Base-by-base conservation (phyloP, 2,797 vertebrate species). In the Falco columbarius region DNA sequence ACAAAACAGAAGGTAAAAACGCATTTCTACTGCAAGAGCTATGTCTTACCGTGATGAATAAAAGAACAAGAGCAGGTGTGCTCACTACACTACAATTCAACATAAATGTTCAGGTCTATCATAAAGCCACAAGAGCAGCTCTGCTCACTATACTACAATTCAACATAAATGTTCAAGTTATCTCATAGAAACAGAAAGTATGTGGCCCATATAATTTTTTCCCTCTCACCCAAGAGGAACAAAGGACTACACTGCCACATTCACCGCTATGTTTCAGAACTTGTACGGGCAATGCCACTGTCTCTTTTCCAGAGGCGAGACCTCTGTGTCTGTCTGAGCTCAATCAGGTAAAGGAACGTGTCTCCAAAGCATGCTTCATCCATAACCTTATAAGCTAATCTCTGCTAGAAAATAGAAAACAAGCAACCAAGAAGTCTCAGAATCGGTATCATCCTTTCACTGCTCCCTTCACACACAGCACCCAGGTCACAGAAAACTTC, bases 51-150 rank as follows among this genome's bases (percentile, higher is more conserved):
- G 18, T 13, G 29, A 38, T 24, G 61, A 88, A 32, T 44, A 46
- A 49, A 88, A 40, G n/a, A 83, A 76, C 3, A 47, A 61, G 44
- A 88, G 9, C 18, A 32, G 20, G 52, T 66, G 22, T 80, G 18
- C 7, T 83, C 34, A 30, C 26, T 20, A 2, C n/a, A 52, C 5
- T 36, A 40, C 27, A 56, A 36, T 32, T 65, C 58, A 68, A 76
- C 30, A 54, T 7, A 66, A 72, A 52, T 0, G 0, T 23, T 49
- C 11, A 36, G 59, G 27, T 56, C 22, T 59, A 5, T 63, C 81
- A 40, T 40, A 40, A 40, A 40, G 40, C 13, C 40, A 40, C 40
- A 40, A 40, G 40, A 14, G 9, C 18, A 32, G 20, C 55, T 66
- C 26, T 80, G 20, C 7, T 83, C 34, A 30, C 26, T 20, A 2